Evolutionary conservation across 2,888 invertebrate genomes (phyloP), one percentile per base, ranked within the genome.

Genomic region (Clistopyga incitator): DNA sequence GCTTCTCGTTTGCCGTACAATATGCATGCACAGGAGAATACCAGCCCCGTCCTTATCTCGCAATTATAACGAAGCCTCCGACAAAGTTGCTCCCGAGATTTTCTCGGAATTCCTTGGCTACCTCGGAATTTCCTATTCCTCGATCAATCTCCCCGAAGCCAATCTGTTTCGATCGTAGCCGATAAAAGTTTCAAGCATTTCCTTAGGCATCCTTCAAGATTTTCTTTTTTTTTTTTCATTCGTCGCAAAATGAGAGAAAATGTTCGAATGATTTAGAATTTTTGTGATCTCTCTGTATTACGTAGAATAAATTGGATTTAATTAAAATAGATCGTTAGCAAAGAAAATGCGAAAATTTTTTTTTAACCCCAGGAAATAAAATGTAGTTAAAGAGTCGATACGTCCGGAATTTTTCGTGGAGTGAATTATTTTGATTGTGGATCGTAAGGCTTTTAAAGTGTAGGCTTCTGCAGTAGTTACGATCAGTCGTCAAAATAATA

Each of bases 61-160:
- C 86, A 82, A 87, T 87, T 86, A 86, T 85, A 85, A 82, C 81
- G 86, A 78, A 78, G 76, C 56, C 65, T 38, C 20, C 82, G 83
- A 85, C 85, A 77, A 77, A 77, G 50, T 50, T 18, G 80, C 64
- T n/a, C 59, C 25, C 8, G n/a, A 61, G 64, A 65, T 72, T 75
- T 71, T 84, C 82, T 71, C 82, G 56, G 76, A 71, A 78, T 76
- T 71, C 29, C 64, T 52, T 56, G 52, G 10, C 13, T 25, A 20
- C 50, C 67, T 71, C 71, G 50, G 56, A 4, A 67, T 65, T 82
- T 67, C 59, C 45, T 29, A n/a, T 45, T 18, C 20, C 20, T 70
- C 84, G 59, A 74, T 80, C 83, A 72, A 83, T 79, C 83, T 74
- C 38, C 18, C 80, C 13, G 45, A 18, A 23, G 25, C 25, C 20